phyloP scores from a whole-genome alignment of 2,113 vertebrate species.

The Chroicocephalus ridibundus region DNA sequence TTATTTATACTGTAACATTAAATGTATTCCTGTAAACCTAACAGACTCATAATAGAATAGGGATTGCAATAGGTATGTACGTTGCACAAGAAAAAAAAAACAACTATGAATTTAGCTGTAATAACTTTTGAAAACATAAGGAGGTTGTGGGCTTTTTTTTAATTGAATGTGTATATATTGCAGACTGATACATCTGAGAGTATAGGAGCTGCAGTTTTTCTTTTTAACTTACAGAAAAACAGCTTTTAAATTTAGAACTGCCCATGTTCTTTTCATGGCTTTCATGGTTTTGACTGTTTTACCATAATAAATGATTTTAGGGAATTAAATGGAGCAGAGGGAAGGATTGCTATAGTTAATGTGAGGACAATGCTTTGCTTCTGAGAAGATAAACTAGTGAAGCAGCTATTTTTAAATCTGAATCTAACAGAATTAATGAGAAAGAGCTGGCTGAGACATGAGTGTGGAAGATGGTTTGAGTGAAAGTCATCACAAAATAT shows the following conservation, averaged over 20 bases:
- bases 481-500: background rate
- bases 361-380: background rate
- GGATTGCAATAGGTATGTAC: background rate
- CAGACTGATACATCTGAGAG: background rate
- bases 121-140: background rate
- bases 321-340: background rate
- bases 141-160: accelerated
- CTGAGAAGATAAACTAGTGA: background rate
- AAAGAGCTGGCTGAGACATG: background rate
- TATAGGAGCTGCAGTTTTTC: background rate
- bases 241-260: background rate
- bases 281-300: background rate
- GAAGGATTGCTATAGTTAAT: background rate
- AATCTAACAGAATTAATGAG: background rate
- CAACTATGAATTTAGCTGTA: background rate
- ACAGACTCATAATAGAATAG: background rate
- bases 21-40: background rate
- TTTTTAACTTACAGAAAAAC: background rate
- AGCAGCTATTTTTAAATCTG: background rate
- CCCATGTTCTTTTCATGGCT: background rate
- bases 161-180: background rate
- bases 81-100: background rate
- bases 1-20: background rate
- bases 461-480: background rate
- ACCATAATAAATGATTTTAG: background rate